Conservation (phyloP, 2,113 vertebrate species). For the Misgurnus anguillicaudatus region DNA sequence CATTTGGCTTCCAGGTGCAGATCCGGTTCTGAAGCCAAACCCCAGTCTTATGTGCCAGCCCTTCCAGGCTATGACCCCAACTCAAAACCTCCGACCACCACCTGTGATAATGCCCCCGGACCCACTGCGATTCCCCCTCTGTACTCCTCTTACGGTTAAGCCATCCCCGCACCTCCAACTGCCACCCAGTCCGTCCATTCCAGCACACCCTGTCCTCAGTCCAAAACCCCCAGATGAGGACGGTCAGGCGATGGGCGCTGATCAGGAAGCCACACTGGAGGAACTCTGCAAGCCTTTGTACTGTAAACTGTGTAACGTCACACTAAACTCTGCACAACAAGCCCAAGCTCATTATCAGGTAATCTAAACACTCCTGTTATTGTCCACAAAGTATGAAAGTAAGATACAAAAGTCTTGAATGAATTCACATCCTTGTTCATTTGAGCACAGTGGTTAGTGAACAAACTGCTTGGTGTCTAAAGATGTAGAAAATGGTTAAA, state of each 20-base stretch:
- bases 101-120: conserved; percentile 61
- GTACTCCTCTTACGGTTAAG: conserved; percentile 54
- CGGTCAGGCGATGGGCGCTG: conserved; percentile 70
- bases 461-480: not conserved
- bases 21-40: conserved; percentile 70
- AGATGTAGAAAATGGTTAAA: not conserved
- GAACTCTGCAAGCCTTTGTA: conserved; percentile 97
- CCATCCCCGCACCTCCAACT: conserved; percentile 74
- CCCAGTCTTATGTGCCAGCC: conserved; percentile 77
- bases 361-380: conserved; percentile 28
- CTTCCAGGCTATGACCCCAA: conserved; percentile 74
- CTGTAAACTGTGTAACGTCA: conserved; percentile 98
- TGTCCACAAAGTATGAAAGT: not conserved
- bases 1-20: conserved; percentile 67
- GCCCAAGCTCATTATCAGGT: conserved; percentile 99
- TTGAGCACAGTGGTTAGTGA: not conserved
- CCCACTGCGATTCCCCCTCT: conserved; percentile 62
- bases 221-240: conserved; percentile 85
- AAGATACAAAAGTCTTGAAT: not conserved
- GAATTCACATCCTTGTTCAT: not conserved
- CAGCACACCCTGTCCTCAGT: conserved; percentile 62
- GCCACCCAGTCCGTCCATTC: conserved; percentile 71
- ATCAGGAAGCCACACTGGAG: conserved; percentile 88
- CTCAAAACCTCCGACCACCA: conserved; percentile 64
- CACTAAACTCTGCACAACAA: conserved; percentile 95